These are phyloP conservation scores for Siniperca chuatsi DNA, from an alignment of 2,113 vertebrate genomes.

Conservation along the genomic window DNA sequence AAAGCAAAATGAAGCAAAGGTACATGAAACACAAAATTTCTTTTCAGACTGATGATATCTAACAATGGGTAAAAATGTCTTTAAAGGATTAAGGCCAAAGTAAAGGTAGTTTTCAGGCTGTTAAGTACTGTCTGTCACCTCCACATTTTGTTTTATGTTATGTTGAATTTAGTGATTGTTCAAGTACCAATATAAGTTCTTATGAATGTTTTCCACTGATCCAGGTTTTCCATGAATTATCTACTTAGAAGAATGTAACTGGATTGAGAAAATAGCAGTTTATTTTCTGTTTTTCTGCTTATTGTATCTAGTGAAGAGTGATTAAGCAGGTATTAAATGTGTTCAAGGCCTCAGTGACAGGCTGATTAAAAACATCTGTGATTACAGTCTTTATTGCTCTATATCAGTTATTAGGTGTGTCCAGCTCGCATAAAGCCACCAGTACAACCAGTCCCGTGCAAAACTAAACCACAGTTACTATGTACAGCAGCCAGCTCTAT, in stretches of 20 bases:
- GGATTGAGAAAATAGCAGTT: not conserved
- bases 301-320: not conserved
- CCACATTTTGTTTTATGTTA: not conserved
- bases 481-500: not conserved
- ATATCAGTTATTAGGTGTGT: not conserved
- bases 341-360: not conserved
- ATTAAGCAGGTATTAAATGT: not conserved
- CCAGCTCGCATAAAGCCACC: not conserved
- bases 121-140: not conserved
- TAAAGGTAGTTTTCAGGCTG: not conserved
- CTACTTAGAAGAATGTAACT: not conserved
- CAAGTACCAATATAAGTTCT: not conserved
- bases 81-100: not conserved
- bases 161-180: not conserved
- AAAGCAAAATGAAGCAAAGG: no score
- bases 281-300: not conserved
- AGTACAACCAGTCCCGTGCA: not conserved
- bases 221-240: not conserved
- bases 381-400: not conserved
- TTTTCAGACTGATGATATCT: no score
- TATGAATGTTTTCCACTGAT: not conserved
- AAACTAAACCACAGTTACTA: not conserved
- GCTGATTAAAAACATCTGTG: not conserved
- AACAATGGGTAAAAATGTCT: no score
- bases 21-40: no score